Conservation (phyloP, 2,113 vertebrate species). For the Natator depressus region DNA sequence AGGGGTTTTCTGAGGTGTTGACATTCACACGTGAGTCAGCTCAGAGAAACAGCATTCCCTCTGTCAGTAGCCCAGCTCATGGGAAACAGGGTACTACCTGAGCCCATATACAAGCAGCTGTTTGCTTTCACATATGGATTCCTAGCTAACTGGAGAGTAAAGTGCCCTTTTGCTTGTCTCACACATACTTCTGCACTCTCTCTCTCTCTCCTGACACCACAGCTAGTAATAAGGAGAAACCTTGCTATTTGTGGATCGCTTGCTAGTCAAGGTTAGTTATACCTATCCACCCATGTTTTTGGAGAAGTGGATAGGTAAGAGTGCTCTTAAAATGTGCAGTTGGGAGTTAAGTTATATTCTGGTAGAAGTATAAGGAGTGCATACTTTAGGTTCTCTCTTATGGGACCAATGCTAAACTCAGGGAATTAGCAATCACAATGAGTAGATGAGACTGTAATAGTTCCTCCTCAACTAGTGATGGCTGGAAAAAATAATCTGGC, state of each 20-base stretch:
- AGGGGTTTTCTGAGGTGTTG: not conserved
- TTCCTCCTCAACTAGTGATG: not conserved
- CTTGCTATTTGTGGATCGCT: not conserved
- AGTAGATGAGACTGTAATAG: not conserved
- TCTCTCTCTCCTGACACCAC: not conserved
- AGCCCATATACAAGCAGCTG: not conserved
- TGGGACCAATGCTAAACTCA: not conserved
- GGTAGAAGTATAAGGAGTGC: not conserved
- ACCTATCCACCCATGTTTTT: not conserved
- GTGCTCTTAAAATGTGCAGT: not conserved
- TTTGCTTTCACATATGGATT: accelerated
- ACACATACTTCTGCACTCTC: accelerated
- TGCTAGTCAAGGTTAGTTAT: not conserved
- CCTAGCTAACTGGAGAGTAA: not conserved
- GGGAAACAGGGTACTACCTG: not conserved
- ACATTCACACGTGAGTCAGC: not conserved
- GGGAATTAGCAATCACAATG: not conserved
- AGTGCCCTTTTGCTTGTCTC: not conserved
- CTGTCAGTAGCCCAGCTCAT: not conserved
- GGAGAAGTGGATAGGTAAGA: not conserved
- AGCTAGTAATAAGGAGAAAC: not conserved
- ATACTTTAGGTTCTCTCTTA: not conserved
- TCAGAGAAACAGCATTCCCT: not conserved
- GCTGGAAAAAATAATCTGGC: not conserved
- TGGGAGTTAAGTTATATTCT: not conserved